Evolutionary conservation across 2,113 vertebrate species (phyloP).

Genomic region (Meriones unguiculatus): DNA sequence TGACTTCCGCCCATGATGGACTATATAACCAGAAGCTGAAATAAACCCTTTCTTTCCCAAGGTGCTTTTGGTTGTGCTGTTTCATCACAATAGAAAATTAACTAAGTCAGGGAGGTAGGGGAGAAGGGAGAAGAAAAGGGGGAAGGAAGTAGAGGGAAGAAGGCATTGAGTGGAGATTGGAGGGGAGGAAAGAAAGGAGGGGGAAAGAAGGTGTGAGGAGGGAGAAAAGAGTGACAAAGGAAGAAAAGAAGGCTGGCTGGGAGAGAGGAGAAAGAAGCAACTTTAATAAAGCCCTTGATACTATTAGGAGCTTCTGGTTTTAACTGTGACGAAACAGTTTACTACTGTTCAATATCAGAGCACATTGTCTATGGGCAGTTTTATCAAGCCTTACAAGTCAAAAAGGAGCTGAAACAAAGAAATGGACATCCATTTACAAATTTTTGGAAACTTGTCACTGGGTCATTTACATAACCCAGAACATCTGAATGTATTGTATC

Average conservation of each 20-base stretch:
- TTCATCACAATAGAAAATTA: neutral
- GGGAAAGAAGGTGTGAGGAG: too few species aligned
- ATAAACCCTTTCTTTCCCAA: neutral
- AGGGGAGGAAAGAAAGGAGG: too few species aligned
- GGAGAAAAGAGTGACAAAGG: too few species aligned
- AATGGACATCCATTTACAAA: neutral
- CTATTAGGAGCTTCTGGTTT: neutral
- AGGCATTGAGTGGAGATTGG: neutral
- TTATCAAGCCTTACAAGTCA: neutral
- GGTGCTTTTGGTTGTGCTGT: neutral
- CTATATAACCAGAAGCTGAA: neutral
- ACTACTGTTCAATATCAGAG: neutral
- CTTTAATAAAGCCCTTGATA: neutral
- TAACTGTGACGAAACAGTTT: neutral
- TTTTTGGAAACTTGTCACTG: neutral
- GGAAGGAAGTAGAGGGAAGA: neutral
- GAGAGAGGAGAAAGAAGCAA: neutral
- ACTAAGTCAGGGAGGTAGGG: neutral
- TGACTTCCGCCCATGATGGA: neutral
- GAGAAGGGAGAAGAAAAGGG: neutral
- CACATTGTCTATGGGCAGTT: neutral
- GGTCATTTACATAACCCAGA: neutral
- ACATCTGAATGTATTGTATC: neutral
- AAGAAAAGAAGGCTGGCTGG: neutral
- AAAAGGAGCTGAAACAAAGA: neutral